phyloP scores from a whole-genome alignment of 2,888 invertebrate species.

The Microctonus hyperodae region DNA sequence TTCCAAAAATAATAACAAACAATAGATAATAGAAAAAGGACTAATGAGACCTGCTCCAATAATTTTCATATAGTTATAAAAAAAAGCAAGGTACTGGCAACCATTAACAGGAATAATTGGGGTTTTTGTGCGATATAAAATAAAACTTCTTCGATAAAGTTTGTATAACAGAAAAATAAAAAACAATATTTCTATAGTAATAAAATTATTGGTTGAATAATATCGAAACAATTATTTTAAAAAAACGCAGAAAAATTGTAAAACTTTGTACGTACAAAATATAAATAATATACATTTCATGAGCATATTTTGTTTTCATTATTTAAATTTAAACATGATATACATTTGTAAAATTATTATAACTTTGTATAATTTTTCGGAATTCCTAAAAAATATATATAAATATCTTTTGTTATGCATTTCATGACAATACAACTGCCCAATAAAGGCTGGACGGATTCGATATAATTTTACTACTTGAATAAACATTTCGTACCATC shows the following conservation, averaged over 20 bases:
- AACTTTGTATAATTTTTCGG: slow-evolving; percentile 45
- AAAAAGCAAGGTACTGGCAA: slow-evolving; percentile 7
- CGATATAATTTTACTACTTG: slow-evolving; percentile 31
- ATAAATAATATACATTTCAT: neutral
- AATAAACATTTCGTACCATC: slow-evolving; percentile 23
- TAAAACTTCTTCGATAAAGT: slow-evolving; percentile 1
- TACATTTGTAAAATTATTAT: slow-evolving; percentile 35
- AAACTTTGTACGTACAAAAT: neutral
- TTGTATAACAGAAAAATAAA: slow-evolving; percentile 23
- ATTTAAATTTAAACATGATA: neutral
- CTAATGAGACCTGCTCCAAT: slow-evolving; percentile 16
- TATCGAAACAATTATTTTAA: neutral
- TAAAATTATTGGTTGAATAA: slow-evolving; percentile 21
- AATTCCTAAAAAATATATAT: slow-evolving; percentile 52
- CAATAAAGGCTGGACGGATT: slow-evolving; percentile 59
- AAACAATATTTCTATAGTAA: slow-evolving; percentile 28
- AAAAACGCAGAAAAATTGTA: neutral
- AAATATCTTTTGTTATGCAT: slow-evolving; percentile 47
- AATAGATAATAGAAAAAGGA: slow-evolving; percentile 7
- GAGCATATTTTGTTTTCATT: neutral
- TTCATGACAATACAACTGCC: slow-evolving; percentile 55
- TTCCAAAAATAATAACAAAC: neutral
- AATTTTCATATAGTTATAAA: neutral
- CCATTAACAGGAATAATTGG: neutral
- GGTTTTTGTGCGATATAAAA: neutral